These are phyloP conservation scores for Chymomyza fuscimana DNA, from an alignment of 2,888 invertebrate species.

Conservation along the genomic window DNA sequence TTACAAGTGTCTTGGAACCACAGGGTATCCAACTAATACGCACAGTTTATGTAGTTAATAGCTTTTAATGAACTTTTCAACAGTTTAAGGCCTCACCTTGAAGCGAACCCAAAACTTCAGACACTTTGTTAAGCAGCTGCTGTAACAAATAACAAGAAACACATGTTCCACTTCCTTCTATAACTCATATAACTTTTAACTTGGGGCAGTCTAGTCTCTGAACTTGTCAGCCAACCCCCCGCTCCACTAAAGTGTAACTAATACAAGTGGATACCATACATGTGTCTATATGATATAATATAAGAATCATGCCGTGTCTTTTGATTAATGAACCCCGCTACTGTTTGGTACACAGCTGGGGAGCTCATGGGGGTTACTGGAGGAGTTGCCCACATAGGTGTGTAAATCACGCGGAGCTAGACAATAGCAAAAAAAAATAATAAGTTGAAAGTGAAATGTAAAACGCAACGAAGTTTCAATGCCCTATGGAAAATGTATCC, in stretches of 20 bases:
- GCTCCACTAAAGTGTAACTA: slow-evolving; percentile 56
- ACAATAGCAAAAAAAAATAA: not conserved
- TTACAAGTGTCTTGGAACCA: not conserved
- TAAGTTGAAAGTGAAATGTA: not conserved
- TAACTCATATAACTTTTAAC: not conserved
- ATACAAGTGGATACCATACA: slow-evolving; percentile 40
- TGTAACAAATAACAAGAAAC: not conserved
- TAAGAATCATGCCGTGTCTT: slow-evolving; percentile 45
- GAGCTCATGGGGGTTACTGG: not conserved
- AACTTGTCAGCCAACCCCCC: not conserved
- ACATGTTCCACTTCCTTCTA: not conserved
- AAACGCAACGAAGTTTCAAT: not conserved
- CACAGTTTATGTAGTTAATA: not conserved
- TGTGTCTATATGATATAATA: slow-evolving; percentile 21
- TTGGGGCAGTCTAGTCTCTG: not conserved
- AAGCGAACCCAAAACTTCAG: not conserved
- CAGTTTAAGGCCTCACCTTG: not conserved
- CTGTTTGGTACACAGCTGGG: slow-evolving; percentile 51
- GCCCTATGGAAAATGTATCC: not conserved
- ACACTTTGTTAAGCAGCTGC: not conserved
- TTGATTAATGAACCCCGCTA: slow-evolving; percentile 69
- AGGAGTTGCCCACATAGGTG: not conserved
- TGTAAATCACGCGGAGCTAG: not conserved
- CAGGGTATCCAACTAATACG: slow-evolving; percentile 10
- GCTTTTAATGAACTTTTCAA: not conserved